Conservation (phyloP, 2,888 invertebrate genomes). For the Agrotis clavis region DNA sequence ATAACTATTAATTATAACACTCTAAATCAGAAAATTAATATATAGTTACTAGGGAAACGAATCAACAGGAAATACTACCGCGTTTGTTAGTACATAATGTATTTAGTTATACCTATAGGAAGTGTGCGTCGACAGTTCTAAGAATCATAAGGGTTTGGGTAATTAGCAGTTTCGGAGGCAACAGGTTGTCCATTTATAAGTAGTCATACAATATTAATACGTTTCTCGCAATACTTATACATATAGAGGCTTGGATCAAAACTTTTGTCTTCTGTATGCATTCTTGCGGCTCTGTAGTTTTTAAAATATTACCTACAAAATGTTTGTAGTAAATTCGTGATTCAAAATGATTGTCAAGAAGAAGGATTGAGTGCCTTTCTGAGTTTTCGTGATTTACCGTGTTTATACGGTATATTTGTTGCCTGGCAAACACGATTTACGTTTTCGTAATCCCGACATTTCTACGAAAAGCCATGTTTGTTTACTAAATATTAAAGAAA, state of each 20-base stretch:
- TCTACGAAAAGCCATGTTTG: slow-evolving; percentile 29
- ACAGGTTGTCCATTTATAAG: background rate
- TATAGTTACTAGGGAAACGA: background rate
- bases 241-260: no score
- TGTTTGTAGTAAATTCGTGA: no score
- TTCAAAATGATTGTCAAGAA: no score
- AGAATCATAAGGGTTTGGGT: background rate
- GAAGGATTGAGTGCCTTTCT: slow-evolving; percentile 14
- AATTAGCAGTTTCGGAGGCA: background rate
- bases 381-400: slow-evolving; percentile 12
- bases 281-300: no score
- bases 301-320: no score
- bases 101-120: background rate
- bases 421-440: slow-evolving; percentile 18
- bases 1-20: background rate
- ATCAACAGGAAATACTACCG: no score
- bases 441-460: slow-evolving; percentile 18
- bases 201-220: background rate
- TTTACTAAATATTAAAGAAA: slow-evolving; percentile 22
- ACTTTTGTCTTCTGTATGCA: no score
- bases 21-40: background rate
- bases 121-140: background rate
- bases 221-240: no score
- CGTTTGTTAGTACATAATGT: background rate
- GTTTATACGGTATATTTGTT: slow-evolving; percentile 25